Percentiles rank a stretch among this genome's conserved stretches.
These are phyloP conservation scores for Fulmarus glacialis DNA, from an alignment of 2,113 vertebrate genomes.

Conservation along the genomic window DNA sequence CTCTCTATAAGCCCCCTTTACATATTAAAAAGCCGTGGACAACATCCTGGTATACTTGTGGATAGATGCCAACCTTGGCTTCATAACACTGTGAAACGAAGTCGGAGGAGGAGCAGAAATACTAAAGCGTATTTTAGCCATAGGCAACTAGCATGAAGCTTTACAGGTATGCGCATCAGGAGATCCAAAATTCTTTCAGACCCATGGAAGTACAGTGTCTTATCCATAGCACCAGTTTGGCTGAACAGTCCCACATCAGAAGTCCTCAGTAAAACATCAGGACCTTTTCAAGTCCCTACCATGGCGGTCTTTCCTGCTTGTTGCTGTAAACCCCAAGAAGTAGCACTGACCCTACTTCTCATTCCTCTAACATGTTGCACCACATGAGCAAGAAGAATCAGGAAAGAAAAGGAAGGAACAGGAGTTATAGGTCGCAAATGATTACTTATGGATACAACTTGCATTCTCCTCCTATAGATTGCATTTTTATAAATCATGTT, in stretches of 20 bases:
- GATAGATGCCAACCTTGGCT: background rate
- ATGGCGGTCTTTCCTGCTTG: background rate
- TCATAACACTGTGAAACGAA: background rate
- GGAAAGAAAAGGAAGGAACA: background rate
- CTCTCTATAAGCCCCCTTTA: background rate
- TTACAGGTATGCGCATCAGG: background rate
- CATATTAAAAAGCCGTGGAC: background rate
- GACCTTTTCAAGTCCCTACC: background rate
- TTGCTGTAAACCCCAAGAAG: background rate
- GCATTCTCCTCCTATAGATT: background rate
- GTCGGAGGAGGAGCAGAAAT: background rate
- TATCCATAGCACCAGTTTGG: background rate
- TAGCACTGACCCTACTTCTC: background rate
- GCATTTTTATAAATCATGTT: background rate
- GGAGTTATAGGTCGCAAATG: background rate
- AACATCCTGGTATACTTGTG: background rate
- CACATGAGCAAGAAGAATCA: background rate
- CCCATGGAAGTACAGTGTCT: background rate
- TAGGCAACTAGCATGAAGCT: background rate
- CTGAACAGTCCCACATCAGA: background rate
- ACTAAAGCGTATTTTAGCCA: background rate
- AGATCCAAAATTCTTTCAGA: background rate
- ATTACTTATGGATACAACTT: background rate
- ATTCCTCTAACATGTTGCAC: background rate
- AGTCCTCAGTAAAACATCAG: background rate